phyloP scores from a whole-genome alignment of 2,888 invertebrate species.

The Odontomyia ornata region DNA sequence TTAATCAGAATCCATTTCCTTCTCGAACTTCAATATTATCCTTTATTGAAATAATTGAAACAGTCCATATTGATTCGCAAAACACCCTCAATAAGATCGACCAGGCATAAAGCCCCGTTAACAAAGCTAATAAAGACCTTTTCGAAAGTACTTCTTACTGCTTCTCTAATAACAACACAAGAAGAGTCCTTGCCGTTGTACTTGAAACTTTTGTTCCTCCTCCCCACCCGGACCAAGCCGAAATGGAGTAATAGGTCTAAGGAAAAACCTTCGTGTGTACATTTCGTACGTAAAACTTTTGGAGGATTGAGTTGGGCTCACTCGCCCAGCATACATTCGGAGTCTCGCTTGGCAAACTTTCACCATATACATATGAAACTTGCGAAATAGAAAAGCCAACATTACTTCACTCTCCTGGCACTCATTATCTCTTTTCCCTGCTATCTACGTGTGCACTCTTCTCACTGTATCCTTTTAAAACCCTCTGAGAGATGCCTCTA shows the following conservation, averaged over 20 bases:
- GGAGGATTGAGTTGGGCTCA: background rate
- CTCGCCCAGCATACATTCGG: too few species aligned
- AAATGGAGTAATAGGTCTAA: background rate
- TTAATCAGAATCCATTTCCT: slow-evolving; percentile 11
- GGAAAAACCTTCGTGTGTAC: background rate
- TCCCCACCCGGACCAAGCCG: background rate
- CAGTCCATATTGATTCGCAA: slow-evolving; percentile 24
- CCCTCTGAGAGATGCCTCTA: background rate
- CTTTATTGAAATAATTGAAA: slow-evolving; percentile 40
- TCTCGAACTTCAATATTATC: background rate
- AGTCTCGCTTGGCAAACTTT: slow-evolving; percentile 24
- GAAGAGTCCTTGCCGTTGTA: slow-evolving; percentile 27
- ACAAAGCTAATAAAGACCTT: slow-evolving; percentile 41
- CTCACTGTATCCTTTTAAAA: background rate
- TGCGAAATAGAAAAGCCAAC: slow-evolving; percentile 25
- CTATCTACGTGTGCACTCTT: background rate
- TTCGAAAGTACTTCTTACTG: slow-evolving; percentile 17
- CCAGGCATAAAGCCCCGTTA: slow-evolving; percentile 24
- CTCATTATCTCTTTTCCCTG: background rate
- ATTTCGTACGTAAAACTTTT: background rate
- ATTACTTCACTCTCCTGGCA: slow-evolving; percentile 25
- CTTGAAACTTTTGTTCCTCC: slow-evolving; percentile 32
- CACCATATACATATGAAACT: slow-evolving; percentile 1
- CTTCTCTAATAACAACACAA: slow-evolving; percentile 28
- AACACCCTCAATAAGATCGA: slow-evolving; percentile 17